A percentile compares a stretch with the other conserved stretches of the same genome.
Conservation (phyloP, 2,888 invertebrate genomes). For the Hemistola chrysoprasaria region DNA sequence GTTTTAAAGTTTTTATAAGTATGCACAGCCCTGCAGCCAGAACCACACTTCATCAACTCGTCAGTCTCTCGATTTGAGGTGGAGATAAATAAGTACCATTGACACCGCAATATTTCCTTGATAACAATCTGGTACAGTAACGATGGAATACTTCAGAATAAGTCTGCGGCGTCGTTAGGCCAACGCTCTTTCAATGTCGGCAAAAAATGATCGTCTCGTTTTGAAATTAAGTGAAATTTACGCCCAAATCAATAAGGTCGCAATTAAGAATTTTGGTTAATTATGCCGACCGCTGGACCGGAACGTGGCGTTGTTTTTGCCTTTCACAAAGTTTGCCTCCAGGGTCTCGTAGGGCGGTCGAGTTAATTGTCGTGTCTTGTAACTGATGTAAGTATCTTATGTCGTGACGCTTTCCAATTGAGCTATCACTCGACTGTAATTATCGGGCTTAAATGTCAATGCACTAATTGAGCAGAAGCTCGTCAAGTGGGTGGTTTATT, state of each 20-base stretch:
- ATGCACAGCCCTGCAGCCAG: no score
- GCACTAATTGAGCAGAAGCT: conserved; percentile 3
- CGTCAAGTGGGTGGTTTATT: conserved; percentile 3
- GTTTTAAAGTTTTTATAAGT: no score
- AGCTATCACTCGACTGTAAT: conserved; percentile 17
- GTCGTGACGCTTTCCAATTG: conserved; percentile 17
- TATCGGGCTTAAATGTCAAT: conserved; percentile 14
- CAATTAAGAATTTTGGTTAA: conserved; percentile 52
- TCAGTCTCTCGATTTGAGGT: no score
- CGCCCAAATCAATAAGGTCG: conserved; percentile 44
- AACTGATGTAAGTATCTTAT: conserved; percentile 20
- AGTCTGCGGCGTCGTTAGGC: conserved; percentile 20
- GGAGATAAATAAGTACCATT: conserved; percentile 12
- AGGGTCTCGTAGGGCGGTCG: conserved; percentile 13
- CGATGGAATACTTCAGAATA: conserved; percentile 19
- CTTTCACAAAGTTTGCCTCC: conserved; percentile 18
- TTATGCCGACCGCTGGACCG: conserved; percentile 41
- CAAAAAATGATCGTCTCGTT: conserved; percentile 36
- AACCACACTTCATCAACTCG: no score
- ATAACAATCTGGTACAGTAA: conserved; percentile 22
- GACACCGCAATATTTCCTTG: conserved; percentile 16
- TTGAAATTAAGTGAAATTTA: conserved; percentile 38
- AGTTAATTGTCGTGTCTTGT: conserved; percentile 6
- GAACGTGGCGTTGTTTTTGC: conserved; percentile 33
- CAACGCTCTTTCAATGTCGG: conserved; percentile 16